These are phyloP conservation scores for Scomber scombrus DNA, from an alignment of 2,113 vertebrate species.

Conservation along the genomic window DNA sequence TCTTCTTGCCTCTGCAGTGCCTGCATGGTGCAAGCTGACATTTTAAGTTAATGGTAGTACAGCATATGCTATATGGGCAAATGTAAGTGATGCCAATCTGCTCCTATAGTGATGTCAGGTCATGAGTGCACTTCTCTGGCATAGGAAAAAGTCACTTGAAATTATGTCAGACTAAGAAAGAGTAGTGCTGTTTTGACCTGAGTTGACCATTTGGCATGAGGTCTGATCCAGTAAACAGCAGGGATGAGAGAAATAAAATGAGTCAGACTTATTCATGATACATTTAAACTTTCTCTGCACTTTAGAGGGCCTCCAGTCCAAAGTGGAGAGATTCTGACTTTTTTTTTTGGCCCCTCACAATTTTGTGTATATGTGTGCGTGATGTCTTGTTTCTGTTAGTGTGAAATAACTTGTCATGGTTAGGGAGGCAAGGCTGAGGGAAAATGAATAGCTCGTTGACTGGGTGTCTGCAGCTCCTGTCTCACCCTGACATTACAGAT, in stretches of 20 bases:
- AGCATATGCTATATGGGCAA: conserved; percentile 18
- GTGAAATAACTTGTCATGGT: conserved; percentile 31
- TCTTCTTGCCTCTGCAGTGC: background rate
- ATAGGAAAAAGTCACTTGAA: background rate
- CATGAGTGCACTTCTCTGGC: conserved; percentile 25
- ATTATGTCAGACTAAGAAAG: background rate
- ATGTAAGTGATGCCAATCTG: conserved; percentile 46
- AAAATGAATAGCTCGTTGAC: conserved; percentile 55
- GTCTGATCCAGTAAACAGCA: conserved; percentile 4
- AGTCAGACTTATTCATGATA: conserved; percentile 50
- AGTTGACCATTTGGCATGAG: conserved; percentile 26
- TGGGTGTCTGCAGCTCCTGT: conserved; percentile 44
- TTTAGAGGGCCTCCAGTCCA: conserved; percentile 13
- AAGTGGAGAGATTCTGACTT: conserved; percentile 37
- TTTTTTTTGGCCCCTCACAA: conserved; percentile 6
- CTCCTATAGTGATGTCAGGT: conserved; percentile 31
- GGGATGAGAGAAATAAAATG: conserved; percentile 41
- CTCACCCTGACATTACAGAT: conserved; percentile 58
- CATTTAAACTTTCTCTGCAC: conserved; percentile 35
- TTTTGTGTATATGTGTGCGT: background rate
- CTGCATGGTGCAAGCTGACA: conserved; percentile 20
- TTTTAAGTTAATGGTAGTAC: background rate
- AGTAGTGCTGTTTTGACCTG: conserved; percentile 16
- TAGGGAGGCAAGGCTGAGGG: conserved; percentile 17
- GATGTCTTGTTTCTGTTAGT: conserved; percentile 34